Conservation (phyloP, 2,888 invertebrate species). For the Drosophila neonasuta region DNA sequence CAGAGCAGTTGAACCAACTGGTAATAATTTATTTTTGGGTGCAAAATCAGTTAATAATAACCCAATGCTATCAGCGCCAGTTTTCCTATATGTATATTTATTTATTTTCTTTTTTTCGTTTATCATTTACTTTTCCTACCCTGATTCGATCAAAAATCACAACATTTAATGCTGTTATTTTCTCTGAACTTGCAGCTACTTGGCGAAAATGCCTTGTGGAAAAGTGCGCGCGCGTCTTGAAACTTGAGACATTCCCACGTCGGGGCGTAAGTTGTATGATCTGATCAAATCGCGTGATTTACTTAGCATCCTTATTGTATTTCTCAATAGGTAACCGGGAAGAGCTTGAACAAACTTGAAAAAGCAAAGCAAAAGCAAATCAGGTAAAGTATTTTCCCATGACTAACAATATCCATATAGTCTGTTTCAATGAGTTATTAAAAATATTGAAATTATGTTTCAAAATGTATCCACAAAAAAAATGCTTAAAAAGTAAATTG, state of each 20-base stretch:
- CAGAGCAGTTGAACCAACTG: slow-evolving; percentile 49
- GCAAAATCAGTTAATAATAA: slow-evolving; percentile 23
- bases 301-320: slow-evolving; percentile 46
- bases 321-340: slow-evolving; percentile 35
- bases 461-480: too few relatives aligned
- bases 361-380: neutral
- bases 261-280: slow-evolving; percentile 58
- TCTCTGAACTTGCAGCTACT: slow-evolving; percentile 66
- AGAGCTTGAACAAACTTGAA: slow-evolving; percentile 12
- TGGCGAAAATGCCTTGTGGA: slow-evolving; percentile 48
- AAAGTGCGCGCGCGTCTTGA: slow-evolving; percentile 49
- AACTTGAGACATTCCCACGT: slow-evolving; percentile 57
- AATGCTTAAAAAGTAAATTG: too few relatives aligned
- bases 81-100: slow-evolving; percentile 26
- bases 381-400: slow-evolving; percentile 45
- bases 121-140: slow-evolving; percentile 3
- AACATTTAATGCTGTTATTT: slow-evolving; percentile 56
- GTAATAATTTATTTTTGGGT: slow-evolving; percentile 60
- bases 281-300: slow-evolving; percentile 35
- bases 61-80: slow-evolving; percentile 28
- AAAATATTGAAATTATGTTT: too few relatives aligned
- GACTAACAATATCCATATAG: slow-evolving; percentile 9
- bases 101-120: slow-evolving; percentile 6
- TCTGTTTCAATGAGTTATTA: slow-evolving; percentile 7
- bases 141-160: slow-evolving; percentile 3